phyloP scores from a whole-genome alignment of 2,888 invertebrate genomes.

The Nomada goodeniana region DNA sequence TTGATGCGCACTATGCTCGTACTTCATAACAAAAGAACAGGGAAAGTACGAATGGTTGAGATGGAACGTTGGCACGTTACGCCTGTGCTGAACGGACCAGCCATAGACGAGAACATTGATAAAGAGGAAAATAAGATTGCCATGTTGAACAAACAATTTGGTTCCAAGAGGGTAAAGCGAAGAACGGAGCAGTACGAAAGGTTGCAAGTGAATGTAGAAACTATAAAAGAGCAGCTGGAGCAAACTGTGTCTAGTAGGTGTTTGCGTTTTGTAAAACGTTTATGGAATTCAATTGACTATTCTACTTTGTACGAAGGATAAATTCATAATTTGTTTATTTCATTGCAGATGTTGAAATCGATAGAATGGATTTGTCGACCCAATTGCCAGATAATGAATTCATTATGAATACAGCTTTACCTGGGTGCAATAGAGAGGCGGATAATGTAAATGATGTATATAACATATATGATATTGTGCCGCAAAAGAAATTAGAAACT shows the following conservation, averaged over 20 bases:
- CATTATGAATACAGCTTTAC: conserved; percentile 64
- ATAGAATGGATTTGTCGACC: conserved; percentile 53
- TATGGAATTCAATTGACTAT: neutral
- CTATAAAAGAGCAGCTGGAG: conserved; percentile 87
- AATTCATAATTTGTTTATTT: neutral
- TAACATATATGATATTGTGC: conserved; percentile 79
- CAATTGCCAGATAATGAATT: conserved; percentile 61
- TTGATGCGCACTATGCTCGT: conserved; percentile 79
- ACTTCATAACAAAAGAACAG: conserved; percentile 79
- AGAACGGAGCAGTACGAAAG: conserved; percentile 87
- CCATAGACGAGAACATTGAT: conserved; percentile 45
- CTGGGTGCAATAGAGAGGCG: conserved; percentile 79
- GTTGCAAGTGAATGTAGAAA: conserved; percentile 86
- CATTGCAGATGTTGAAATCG: conserved; percentile 86
- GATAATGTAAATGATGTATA: conserved; percentile 77
- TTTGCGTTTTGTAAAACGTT: neutral
- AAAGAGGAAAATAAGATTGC: conserved; percentile 67
- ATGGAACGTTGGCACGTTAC: conserved; percentile 80
- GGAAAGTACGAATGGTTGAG: conserved; percentile 79
- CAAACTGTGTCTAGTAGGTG: conserved; percentile 85
- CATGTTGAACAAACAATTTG: conserved; percentile 87
- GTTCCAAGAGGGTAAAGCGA: conserved; percentile 87
- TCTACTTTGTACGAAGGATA: neutral
- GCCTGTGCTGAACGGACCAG: conserved; percentile 74
- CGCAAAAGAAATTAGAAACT: conserved; percentile 74